These are phyloP conservation scores for Myiopsitta monachus DNA, from an alignment of 2,113 vertebrate species.

Conservation along the genomic window DNA sequence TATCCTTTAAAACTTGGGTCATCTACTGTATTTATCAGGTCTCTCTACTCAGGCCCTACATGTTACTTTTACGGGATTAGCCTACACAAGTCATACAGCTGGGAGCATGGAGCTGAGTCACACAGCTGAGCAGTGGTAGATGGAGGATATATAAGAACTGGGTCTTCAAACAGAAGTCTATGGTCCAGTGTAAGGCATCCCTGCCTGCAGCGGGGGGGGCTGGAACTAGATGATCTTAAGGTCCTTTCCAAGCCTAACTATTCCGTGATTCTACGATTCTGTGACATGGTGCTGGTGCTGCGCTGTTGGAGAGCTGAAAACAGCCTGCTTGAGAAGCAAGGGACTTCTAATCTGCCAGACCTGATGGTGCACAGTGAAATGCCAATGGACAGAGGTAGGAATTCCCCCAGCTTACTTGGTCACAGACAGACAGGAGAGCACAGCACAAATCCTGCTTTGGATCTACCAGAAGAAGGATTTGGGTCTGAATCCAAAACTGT, in stretches of 20 bases:
- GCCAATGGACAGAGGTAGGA: not conserved
- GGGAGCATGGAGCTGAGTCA: fast-evolving
- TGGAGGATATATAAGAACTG: not conserved
- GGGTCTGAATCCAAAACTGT: not conserved
- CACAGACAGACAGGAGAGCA: not conserved
- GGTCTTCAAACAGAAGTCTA: not conserved
- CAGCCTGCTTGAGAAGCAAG: not conserved
- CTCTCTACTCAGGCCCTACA: not conserved
- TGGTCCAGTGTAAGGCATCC: not conserved
- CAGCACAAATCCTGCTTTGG: not conserved
- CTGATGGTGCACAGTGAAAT: not conserved
- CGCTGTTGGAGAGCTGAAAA: not conserved
- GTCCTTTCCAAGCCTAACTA: not conserved
- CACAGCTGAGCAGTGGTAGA: not conserved
- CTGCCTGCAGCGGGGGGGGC: not conserved
- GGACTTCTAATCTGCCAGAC: not conserved
- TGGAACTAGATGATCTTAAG: not conserved
- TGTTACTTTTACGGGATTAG: not conserved
- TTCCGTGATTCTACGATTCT: not conserved
- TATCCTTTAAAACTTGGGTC: not conserved
- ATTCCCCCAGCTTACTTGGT: not conserved
- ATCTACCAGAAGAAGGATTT: not conserved
- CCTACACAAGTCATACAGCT: not conserved
- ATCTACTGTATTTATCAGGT: not conserved
- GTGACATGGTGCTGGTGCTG: not conserved